Conservation (phyloP, 1,140 invertebrate species). For the Phthorimaea operculella region DNA sequence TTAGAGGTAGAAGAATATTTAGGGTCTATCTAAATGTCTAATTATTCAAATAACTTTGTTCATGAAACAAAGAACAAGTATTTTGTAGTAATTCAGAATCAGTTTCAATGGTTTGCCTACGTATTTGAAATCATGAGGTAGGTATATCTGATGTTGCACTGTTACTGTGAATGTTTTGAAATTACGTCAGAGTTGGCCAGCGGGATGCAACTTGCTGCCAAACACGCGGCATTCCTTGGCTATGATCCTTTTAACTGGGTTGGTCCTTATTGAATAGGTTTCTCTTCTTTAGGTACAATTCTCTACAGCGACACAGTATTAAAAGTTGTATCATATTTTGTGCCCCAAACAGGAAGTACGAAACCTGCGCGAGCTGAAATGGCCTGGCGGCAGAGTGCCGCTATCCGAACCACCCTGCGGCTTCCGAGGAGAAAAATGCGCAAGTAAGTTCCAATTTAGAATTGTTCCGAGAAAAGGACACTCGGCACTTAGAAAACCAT, state of each 20-base stretch:
- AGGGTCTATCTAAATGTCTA: too few relatives aligned
- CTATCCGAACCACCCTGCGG: slow-evolving; percentile 95
- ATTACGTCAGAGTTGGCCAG: slow-evolving; percentile 33
- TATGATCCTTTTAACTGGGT: slow-evolving; percentile 15
- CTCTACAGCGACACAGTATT: too few relatives aligned
- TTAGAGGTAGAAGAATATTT: too few relatives aligned
- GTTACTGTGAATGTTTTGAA: neutral
- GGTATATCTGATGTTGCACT: too few relatives aligned
- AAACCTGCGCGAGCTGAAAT: slow-evolving; percentile 77
- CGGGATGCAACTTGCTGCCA: slow-evolving; percentile 30
- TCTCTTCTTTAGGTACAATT: too few relatives aligned
- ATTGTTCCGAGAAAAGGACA: too few relatives aligned
- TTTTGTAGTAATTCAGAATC: too few relatives aligned
- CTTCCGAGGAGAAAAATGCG: slow-evolving; percentile 91
- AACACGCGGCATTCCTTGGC: slow-evolving; percentile 10
- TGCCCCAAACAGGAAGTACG: slow-evolving; percentile 72
- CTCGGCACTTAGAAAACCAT: neutral
- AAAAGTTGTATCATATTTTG: too few relatives aligned
- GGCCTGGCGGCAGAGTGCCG: slow-evolving; percentile 80
- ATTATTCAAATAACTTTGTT: too few relatives aligned
- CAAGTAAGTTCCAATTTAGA: slow-evolving; percentile 72
- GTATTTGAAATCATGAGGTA: too few relatives aligned
- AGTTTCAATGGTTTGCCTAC: too few relatives aligned
- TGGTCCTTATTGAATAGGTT: neutral
- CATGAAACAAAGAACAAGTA: too few relatives aligned